A percentile compares a stretch with the other conserved stretches of the same genome.
phyloP scores from a whole-genome alignment of 2,888 invertebrate species.

The Eilema depressum region DNA sequence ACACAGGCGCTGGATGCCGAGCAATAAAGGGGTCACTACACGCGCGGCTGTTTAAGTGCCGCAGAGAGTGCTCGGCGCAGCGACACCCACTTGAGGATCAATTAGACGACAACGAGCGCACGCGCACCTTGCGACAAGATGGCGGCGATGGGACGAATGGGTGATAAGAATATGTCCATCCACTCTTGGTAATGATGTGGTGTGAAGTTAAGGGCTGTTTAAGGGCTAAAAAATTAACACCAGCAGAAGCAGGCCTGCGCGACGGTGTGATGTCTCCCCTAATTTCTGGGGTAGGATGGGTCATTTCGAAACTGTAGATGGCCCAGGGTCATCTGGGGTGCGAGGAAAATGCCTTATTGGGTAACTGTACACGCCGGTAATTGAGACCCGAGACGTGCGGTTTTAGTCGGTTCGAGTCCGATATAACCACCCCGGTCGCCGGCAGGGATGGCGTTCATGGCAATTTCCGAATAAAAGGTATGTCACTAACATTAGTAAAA shows the following conservation, averaged over 20 bases:
- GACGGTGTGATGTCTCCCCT: too few relatives aligned
- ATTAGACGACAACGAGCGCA: slow-evolving; percentile 35
- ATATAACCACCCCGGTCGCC: too few relatives aligned
- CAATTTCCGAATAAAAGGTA: not conserved
- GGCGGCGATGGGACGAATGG: slow-evolving; percentile 5
- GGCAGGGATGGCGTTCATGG: too few relatives aligned
- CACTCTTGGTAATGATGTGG: not conserved
- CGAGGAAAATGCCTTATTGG: not conserved
- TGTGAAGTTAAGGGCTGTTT: not conserved
- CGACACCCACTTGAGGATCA: slow-evolving; percentile 50
- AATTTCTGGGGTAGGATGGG: not conserved
- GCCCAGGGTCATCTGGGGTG: not conserved
- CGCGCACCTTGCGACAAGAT: slow-evolving; percentile 46
- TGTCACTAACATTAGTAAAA: too few relatives aligned
- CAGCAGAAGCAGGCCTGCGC: too few relatives aligned
- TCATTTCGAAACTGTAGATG: too few relatives aligned
- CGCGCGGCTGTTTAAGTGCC: slow-evolving; percentile 39
- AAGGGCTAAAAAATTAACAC: not conserved
- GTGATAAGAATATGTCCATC: not conserved
- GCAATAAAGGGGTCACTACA: slow-evolving; percentile 48
- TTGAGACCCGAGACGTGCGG: not conserved
- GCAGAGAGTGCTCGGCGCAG: slow-evolving; percentile 19
- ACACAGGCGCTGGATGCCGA: slow-evolving; percentile 50
- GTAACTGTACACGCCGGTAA: too few relatives aligned
- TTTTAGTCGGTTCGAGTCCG: not conserved